Base-by-base conservation (phyloP, 1,140 invertebrate genomes). In the Ceratosolen fusciceps region DNA sequence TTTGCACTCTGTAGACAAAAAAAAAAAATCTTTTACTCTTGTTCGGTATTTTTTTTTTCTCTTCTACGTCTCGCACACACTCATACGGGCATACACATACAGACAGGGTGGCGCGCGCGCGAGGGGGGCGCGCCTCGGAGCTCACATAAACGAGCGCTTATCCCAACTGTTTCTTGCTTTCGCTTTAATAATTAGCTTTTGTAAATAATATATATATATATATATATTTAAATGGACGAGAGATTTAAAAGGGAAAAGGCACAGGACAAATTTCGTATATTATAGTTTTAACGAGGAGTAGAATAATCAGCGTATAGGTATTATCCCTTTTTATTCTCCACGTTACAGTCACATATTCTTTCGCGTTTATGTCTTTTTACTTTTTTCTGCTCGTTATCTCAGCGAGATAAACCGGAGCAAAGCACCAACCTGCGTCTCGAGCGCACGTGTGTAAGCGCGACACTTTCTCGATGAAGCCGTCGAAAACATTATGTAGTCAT, bases 211-310 rank as follows among this genome's bases (percentile, higher is more conserved):
- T 80, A 75, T 56, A 47, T 80, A 58, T 79, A 43, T 81, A 43
- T 43, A 43, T 7, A 12, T 43, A 12, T 43, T 21, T 80, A 34
- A 67, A 47, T 79, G 72, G 70, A 43, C 71, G 71, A 79, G 82
- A 65, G 74, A 80, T 80, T 70, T 70, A 83, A 83, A 83, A 82
- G 81, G 83, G 85, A 85, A 82, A 89, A 90, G 87, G 87, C 88
- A 88, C 88, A 81, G 79, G 83, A 82, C 86, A 81, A 81, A 74
- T 83, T 60, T 39, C 71, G 8, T 29, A 14, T 39, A 43, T n/a
- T n/a, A 39, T 58, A 43, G 21, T 49, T 62, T 34, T 75, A 9
- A 47, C 49, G 60, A 21, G 21, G 21, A n/a, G 21, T 56, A 47
- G 10, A 34, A 52, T 75, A 19, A 62, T 71, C 26, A 67, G 54